These are phyloP conservation scores for Stegodyphus mimosarum DNA, from an alignment of 1,140 invertebrate species.

Conservation along the genomic window DNA sequence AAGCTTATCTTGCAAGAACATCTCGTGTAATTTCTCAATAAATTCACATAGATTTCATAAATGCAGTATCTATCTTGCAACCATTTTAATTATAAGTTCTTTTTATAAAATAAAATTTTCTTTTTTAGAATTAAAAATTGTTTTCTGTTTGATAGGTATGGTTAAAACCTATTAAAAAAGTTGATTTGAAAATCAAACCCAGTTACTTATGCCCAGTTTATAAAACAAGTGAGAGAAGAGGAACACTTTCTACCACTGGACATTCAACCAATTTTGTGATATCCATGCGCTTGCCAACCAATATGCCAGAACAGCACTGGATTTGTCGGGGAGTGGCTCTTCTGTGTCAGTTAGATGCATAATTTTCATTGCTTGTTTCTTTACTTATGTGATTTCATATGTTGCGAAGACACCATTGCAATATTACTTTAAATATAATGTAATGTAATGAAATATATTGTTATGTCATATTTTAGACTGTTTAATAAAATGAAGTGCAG, in stretches of 20 bases:
- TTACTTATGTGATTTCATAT: neutral
- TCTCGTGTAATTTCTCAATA: no score
- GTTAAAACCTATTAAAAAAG: slow-evolving; percentile 61
- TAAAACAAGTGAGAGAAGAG: slow-evolving; percentile 69
- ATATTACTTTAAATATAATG: neutral
- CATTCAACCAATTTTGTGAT: slow-evolving; percentile 73
- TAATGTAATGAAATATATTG: no score
- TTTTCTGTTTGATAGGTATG: slow-evolving; percentile 62
- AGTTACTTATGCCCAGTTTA: slow-evolving; percentile 69
- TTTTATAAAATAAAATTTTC: no score
- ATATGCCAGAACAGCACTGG: slow-evolving; percentile 69
- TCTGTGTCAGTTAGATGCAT: slow-evolving; percentile 70
- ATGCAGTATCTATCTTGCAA: no score
- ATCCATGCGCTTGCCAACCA: slow-evolving; percentile 68
- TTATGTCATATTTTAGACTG: no score
- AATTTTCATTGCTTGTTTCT: neutral
- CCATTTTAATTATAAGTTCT: no score
- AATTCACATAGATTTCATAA: no score
- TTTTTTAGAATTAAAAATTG: no score
- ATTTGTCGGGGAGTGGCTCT: slow-evolving; percentile 71
- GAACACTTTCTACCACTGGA: slow-evolving; percentile 71
- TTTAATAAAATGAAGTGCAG: no score
- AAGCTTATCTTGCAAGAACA: no score
- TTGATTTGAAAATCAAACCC: slow-evolving; percentile 13
- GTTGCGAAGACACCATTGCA: neutral